phyloP scores from a whole-genome alignment of 2,797 vertebrate species.

The Sebastes hubbsi region DNA sequence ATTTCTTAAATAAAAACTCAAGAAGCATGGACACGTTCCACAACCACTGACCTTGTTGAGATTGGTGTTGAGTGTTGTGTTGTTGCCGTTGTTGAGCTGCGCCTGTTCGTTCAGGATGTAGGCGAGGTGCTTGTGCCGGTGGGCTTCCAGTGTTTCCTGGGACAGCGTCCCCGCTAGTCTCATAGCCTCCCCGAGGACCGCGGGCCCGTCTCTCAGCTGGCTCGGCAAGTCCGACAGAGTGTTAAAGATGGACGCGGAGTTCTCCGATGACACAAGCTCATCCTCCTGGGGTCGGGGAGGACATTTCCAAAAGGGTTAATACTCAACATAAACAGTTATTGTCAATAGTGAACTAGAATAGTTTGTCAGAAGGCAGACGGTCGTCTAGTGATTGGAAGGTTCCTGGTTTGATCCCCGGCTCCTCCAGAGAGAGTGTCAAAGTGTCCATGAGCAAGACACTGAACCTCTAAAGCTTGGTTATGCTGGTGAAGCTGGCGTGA shows the following conservation, averaged over 20 bases:
- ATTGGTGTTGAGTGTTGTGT: slow-evolving; percentile 75
- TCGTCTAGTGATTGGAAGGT: background rate
- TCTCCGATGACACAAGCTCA: slow-evolving; percentile 95
- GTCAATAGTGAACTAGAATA: background rate
- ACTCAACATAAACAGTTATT: background rate
- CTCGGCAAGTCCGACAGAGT: slow-evolving; percentile 95
- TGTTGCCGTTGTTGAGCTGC: slow-evolving; percentile 86
- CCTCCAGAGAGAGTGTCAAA: no score
- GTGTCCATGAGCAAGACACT: no score
- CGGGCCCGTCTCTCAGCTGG: slow-evolving; percentile 91
- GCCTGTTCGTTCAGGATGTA: slow-evolving; percentile 96
- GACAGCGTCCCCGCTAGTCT: slow-evolving; percentile 89
- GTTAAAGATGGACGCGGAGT: slow-evolving; percentile 98
- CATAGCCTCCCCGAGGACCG: slow-evolving; percentile 92
- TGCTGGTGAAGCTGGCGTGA: no score
- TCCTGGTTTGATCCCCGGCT: no score
- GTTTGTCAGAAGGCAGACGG: background rate
- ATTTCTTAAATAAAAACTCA: background rate
- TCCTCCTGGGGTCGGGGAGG: slow-evolving; percentile 85
- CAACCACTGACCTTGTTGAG: slow-evolving; percentile 88
- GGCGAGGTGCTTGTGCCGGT: slow-evolving; percentile 94
- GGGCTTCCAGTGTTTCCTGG: slow-evolving; percentile 89
- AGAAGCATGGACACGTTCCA: rapidly evolving
- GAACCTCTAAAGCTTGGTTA: no score
- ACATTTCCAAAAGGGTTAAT: background rate